Conservation (phyloP, 2,797 vertebrate genomes). For the Sebastes cheni region DNA sequence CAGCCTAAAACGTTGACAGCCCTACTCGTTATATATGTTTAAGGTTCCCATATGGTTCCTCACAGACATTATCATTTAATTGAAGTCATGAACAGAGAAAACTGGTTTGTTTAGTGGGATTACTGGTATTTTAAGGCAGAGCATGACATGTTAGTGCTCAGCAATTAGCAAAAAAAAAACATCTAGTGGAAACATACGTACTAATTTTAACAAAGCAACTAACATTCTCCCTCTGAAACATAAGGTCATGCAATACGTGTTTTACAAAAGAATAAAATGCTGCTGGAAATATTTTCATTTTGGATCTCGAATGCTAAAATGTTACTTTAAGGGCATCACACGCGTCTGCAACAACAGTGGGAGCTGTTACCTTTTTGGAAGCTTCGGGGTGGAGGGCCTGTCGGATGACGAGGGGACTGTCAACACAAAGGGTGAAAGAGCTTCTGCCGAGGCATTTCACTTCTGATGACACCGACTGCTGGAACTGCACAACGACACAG, state of each 20-base stretch:
- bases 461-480: constrained; percentile 90
- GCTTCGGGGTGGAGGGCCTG: constrained; percentile 95
- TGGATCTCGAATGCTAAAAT: not conserved
- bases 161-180: not conserved
- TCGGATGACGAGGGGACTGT: constrained; percentile 89
- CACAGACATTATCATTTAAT: not conserved
- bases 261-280: not conserved
- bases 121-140: constrained; percentile 18
- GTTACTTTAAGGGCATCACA: not conserved
- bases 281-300: not conserved
- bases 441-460: constrained; percentile 89
- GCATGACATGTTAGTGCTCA: constrained; percentile 15
- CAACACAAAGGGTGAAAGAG: constrained; percentile 90
- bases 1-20: too few species aligned
- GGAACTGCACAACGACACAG: constrained; percentile 81
- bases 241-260: not conserved
- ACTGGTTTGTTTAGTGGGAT: not conserved
- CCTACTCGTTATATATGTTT: not conserved
- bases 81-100: not conserved
- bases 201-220: not conserved
- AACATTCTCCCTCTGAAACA: not conserved
- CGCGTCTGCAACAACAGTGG: not conserved
- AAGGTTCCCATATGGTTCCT: not conserved
- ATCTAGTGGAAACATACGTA: not conserved
- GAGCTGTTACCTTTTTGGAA: constrained; percentile 90